These are phyloP conservation scores for Marasmarcha lunaedactyla DNA, from an alignment of 2,888 invertebrate genomes.

Conservation along the genomic window DNA sequence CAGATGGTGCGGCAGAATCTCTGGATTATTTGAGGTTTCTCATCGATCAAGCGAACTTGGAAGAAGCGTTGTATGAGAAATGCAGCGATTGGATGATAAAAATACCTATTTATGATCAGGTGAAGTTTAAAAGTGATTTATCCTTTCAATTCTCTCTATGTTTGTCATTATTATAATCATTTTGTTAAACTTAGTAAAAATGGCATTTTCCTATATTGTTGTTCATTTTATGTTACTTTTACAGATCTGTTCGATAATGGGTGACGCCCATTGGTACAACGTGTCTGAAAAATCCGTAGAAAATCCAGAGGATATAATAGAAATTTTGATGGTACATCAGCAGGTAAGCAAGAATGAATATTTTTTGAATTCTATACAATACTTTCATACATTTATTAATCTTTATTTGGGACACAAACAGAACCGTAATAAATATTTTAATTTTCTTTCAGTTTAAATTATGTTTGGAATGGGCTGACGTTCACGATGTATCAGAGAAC, in stretches of 20 bases:
- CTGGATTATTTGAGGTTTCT: slow-evolving; percentile 61
- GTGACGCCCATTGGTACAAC: slow-evolving; percentile 70
- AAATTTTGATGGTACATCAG: slow-evolving; percentile 66
- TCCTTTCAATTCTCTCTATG: background rate
- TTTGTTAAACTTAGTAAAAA: no score
- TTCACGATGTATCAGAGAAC: slow-evolving; percentile 69
- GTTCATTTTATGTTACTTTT: background rate
- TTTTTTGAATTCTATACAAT: no score
- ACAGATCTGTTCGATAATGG: slow-evolving; percentile 68
- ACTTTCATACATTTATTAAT: no score
- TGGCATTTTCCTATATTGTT: no score
- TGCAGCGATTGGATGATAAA: slow-evolving; percentile 71
- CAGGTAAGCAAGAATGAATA: slow-evolving; percentile 36
- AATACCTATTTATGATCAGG: slow-evolving; percentile 74
- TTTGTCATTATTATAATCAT: slow-evolving; percentile 2
- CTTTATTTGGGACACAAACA: no score
- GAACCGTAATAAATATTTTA: slow-evolving; percentile 1
- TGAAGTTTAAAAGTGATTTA: no score
- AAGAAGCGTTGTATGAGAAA: slow-evolving; percentile 47
- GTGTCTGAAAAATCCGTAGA: slow-evolving; percentile 68
- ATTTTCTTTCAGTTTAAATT: slow-evolving; percentile 66
- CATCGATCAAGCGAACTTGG: slow-evolving; percentile 41
- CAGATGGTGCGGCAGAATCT: slow-evolving; percentile 63
- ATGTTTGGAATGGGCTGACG: slow-evolving; percentile 77
- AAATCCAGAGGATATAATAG: slow-evolving; percentile 64